Percentiles rank a stretch among this genome's conserved stretches.
Conservation (phyloP, 2,113 vertebrate genomes). For the Picathartes gymnocephalus region DNA sequence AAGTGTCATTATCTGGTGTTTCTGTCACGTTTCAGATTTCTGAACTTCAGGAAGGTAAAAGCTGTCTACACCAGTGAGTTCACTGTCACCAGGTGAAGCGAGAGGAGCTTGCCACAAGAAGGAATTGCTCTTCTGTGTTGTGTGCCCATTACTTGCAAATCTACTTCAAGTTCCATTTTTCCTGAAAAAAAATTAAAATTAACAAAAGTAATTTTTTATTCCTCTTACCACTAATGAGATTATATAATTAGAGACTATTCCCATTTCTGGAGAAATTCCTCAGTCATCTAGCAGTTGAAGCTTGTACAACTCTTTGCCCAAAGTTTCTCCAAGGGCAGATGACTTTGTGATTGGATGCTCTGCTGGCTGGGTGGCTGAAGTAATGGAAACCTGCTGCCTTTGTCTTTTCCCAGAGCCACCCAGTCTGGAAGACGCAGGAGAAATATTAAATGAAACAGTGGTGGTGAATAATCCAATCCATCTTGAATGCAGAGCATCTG, state of each 20-base stretch:
- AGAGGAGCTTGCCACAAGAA: not conserved
- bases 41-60: not conserved
- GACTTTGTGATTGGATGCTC: not conserved
- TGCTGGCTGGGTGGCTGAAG: not conserved
- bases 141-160: not conserved
- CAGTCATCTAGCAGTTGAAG: not conserved
- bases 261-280: not conserved
- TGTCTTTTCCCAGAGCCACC: conserved; percentile 83
- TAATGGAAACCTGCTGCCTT: not conserved
- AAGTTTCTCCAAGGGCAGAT: not conserved
- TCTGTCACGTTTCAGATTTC: not conserved
- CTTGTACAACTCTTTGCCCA: not conserved
- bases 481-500: conserved; percentile 85
- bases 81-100: not conserved
- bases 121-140: not conserved
- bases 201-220: not conserved
- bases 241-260: not conserved
- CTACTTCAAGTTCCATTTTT: not conserved
- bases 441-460: conserved; percentile 86
- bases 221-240: not conserved
- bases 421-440: conserved; percentile 78
- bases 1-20: not conserved
- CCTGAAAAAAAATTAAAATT: not conserved
- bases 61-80: not conserved
- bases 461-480: conserved; percentile 82